These are phyloP conservation scores for Xestia sexstrigata DNA, from an alignment of 2,888 invertebrate genomes.

Conservation along the genomic window DNA sequence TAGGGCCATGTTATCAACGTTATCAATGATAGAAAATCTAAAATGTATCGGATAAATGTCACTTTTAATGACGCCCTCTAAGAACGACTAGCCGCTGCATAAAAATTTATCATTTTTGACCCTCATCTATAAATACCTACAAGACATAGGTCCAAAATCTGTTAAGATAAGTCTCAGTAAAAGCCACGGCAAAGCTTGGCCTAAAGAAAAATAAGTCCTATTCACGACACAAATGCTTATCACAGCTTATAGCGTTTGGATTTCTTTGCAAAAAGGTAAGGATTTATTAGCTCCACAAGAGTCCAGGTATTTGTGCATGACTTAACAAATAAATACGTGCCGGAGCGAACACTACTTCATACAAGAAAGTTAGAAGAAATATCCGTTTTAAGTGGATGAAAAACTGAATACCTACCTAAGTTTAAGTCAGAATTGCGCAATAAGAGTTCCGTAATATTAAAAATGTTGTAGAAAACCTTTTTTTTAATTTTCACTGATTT, in stretches of 20 bases:
- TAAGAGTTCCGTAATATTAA: background rate
- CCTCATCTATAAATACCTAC: background rate
- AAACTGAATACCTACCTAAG: background rate
- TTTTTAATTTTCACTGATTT: no score
- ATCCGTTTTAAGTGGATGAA: background rate
- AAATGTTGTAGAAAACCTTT: no score
- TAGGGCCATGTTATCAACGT: background rate
- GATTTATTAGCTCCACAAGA: conserved; percentile 10
- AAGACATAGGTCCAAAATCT: background rate
- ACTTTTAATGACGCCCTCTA: background rate
- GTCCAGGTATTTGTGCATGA: conserved; percentile 12
- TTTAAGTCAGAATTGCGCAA: background rate
- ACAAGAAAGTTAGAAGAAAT: background rate
- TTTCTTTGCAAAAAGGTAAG: conserved; percentile 5
- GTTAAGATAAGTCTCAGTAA: background rate
- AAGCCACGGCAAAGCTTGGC: background rate
- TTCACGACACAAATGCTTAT: conserved; percentile 2
- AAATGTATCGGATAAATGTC: no score
- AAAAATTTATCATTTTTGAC: background rate
- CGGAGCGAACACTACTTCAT: background rate
- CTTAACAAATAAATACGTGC: conserved; percentile 22
- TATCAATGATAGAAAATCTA: background rate
- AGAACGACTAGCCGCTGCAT: background rate
- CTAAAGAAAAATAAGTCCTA: background rate
- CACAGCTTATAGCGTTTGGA: conserved; percentile 1